Percentiles rank a stretch among this genome's conserved stretches.
phyloP scores from a whole-genome alignment of 2,113 vertebrate genomes.

The Centrocercus urophasianus region DNA sequence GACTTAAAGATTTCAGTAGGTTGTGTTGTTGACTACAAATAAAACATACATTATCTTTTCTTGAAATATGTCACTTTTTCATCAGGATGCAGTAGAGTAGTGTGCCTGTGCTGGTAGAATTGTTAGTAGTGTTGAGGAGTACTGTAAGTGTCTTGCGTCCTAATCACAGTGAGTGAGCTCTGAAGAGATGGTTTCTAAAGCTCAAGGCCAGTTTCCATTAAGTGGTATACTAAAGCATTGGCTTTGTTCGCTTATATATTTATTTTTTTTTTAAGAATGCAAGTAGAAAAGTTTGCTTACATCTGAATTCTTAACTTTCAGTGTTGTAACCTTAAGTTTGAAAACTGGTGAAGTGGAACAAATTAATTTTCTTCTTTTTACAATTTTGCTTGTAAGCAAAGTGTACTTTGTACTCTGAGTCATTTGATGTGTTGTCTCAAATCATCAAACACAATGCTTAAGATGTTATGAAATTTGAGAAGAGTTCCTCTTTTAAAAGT shows the following conservation, averaged over 20 bases:
- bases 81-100: not conserved
- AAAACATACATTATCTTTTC: not conserved
- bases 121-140: not conserved
- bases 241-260: not conserved
- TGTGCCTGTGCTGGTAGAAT: not conserved
- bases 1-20: not conserved
- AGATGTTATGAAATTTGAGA: not conserved
- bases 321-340: not conserved
- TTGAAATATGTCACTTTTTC: not conserved
- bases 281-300: not conserved
- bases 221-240: not conserved
- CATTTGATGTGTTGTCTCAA: not conserved
- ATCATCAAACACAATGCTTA: not conserved
- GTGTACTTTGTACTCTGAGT: not conserved
- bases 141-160: not conserved
- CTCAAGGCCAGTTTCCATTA: not conserved
- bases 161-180: not conserved
- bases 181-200: not conserved
- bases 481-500: not conserved
- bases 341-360: not conserved
- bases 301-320: not conserved
- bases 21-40: not conserved
- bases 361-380: not conserved
- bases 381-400: not conserved
- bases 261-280: not conserved